These are phyloP conservation scores for Tauraco erythrolophus DNA, from an alignment of 2,113 vertebrate genomes.

Conservation along the genomic window DNA sequence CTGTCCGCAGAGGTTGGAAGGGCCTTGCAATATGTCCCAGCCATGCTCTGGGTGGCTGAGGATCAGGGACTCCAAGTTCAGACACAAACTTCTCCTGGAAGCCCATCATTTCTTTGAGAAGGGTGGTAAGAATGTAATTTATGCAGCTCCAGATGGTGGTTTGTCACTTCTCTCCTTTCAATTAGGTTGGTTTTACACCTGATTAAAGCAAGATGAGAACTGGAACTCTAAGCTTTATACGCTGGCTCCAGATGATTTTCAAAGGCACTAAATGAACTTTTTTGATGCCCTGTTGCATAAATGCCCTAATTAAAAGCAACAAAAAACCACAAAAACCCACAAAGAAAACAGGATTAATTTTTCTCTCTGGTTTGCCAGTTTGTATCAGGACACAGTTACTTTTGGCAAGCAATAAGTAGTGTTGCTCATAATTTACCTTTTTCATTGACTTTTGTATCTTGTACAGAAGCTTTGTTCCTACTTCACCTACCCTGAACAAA, in stretches of 20 bases:
- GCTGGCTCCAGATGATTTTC: neutral
- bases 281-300: neutral
- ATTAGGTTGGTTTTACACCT: neutral
- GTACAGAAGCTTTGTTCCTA: neutral
- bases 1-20: neutral
- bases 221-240: neutral
- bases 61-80: neutral
- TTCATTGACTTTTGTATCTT: neutral
- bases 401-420: neutral
- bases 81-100: neutral
- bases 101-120: neutral
- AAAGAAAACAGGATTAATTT: neutral
- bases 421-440: neutral
- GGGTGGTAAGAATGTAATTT: neutral
- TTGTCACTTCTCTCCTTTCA: neutral
- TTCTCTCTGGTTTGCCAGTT: neutral
- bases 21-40: neutral
- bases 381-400: neutral
- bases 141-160: neutral
- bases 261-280: neutral
- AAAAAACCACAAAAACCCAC: neutral
- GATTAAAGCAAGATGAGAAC: neutral
- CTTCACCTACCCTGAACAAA: neutral
- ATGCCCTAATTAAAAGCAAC: neutral
- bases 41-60: fast-evolving